Conservation (phyloP, 2,888 invertebrate species). For the Griposia aprilina region DNA sequence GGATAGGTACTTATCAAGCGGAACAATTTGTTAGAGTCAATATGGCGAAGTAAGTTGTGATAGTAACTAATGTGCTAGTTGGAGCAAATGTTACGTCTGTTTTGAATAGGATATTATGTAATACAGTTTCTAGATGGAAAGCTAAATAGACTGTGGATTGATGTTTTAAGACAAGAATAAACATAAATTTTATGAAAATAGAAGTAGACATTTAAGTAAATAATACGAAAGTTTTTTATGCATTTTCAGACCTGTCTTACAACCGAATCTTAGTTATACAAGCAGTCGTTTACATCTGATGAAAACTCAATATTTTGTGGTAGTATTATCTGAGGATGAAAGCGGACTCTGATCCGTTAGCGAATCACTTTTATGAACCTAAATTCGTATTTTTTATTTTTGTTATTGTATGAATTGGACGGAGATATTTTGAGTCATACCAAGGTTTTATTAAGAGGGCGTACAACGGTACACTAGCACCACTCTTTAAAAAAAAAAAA, state of each 20-base stretch:
- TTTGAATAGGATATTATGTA: constrained; percentile 26
- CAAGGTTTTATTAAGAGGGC: too few relatives aligned
- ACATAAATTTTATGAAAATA: constrained; percentile 2
- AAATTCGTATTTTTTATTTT: too few relatives aligned
- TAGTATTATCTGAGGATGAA: too few relatives aligned
- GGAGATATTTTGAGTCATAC: too few relatives aligned
- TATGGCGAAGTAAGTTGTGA: neutral
- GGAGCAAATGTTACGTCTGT: constrained; percentile 11
- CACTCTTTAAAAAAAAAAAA: too few relatives aligned
- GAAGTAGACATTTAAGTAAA: neutral
- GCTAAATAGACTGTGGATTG: neutral
- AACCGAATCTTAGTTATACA: neutral
- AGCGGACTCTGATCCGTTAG: too few relatives aligned
- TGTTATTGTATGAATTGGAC: too few relatives aligned
- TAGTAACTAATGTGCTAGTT: neutral
- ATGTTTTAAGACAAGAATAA: constrained; percentile 2
- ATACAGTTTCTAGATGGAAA: constrained; percentile 17
- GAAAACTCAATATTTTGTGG: too few relatives aligned
- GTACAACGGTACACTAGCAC: too few relatives aligned
- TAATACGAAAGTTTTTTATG: neutral
- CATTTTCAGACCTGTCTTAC: neutral
- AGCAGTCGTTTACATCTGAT: neutral
- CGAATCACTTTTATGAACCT: too few relatives aligned
- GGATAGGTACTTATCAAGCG: constrained; percentile 8
- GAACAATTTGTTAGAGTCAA: constrained; percentile 30